These are phyloP conservation scores for Drepanosiphum platanoidis DNA, from an alignment of 2,888 invertebrate genomes.

Conservation along the genomic window DNA sequence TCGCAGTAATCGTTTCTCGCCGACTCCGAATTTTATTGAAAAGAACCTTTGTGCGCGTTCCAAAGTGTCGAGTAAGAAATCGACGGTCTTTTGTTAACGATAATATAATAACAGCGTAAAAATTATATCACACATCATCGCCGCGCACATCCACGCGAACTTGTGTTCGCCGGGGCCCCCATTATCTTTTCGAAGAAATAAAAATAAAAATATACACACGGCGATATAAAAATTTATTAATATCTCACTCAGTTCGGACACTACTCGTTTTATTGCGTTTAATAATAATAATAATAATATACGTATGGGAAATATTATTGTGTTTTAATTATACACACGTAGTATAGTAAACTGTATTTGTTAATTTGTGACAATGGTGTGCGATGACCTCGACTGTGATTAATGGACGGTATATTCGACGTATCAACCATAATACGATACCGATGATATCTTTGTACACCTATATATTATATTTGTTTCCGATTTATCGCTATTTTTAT, in stretches of 20 bases:
- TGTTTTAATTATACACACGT: background rate
- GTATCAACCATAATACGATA: constrained; percentile 3
- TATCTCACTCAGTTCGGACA: no score
- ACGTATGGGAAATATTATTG: background rate
- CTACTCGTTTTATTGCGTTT: background rate
- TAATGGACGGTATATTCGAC: constrained; percentile 16
- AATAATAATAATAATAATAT: background rate
- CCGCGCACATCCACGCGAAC: background rate
- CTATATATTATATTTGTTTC: background rate
- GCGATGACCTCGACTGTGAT: constrained; percentile 27
- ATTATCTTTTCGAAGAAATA: no score
- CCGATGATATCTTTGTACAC: background rate
- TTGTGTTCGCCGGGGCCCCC: no score
- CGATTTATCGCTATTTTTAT: constrained; percentile 2
- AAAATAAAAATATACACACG: no score
- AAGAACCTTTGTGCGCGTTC: constrained; percentile 9
- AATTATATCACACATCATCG: background rate
- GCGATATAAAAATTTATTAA: no score
- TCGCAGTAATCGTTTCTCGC: constrained; percentile 5
- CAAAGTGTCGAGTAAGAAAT: background rate
- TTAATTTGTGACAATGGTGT: constrained; percentile 14
- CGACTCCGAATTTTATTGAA: background rate
- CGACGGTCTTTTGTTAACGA: background rate
- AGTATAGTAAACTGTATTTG: background rate
- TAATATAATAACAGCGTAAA: no score